phyloP scores from a whole-genome alignment of 2,888 invertebrate genomes.

The Torymus aiolomorphi region DNA sequence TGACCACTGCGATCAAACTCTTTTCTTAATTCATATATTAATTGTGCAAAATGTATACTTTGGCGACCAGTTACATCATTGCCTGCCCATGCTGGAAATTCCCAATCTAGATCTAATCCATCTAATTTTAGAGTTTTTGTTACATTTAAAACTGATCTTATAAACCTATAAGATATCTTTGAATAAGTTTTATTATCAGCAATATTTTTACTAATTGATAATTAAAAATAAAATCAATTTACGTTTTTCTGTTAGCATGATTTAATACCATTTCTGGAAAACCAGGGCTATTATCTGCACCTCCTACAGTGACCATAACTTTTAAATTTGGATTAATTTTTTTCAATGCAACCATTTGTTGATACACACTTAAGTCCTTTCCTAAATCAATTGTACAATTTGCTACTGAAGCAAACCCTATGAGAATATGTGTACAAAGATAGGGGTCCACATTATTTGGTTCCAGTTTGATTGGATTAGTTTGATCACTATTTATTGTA shows the following conservation, averaged over 20 bases:
- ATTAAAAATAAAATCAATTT: constrained; percentile 47
- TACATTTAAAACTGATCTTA: constrained; percentile 76
- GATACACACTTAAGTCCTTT: constrained; percentile 66
- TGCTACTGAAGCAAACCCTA: constrained; percentile 83
- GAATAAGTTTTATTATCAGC: not conserved
- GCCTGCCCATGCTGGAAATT: constrained; percentile 83
- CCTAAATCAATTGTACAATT: constrained; percentile 80
- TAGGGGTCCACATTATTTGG: constrained; percentile 81
- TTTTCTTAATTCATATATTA: constrained; percentile 84
- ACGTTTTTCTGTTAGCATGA: constrained; percentile 83
- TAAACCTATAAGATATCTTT: constrained; percentile 75
- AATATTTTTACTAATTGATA: constrained; percentile 5
- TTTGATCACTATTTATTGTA: constrained; percentile 77
- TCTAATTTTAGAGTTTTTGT: constrained; percentile 80
- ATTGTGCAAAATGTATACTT: constrained; percentile 84
- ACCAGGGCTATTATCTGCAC: constrained; percentile 76
- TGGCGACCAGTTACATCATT: constrained; percentile 75
- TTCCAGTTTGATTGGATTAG: constrained; percentile 74
- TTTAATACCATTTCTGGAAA: constrained; percentile 85
- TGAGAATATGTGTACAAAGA: constrained; percentile 89
- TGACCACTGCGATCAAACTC: constrained; percentile 80
- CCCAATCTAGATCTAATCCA: constrained; percentile 90
- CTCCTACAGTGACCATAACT: constrained; percentile 87
- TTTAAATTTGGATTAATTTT: constrained; percentile 81
- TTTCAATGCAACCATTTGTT: constrained; percentile 80